Conservation (phyloP, 92 coral and sea anemone species). For the Heliopora coerulea region DNA sequence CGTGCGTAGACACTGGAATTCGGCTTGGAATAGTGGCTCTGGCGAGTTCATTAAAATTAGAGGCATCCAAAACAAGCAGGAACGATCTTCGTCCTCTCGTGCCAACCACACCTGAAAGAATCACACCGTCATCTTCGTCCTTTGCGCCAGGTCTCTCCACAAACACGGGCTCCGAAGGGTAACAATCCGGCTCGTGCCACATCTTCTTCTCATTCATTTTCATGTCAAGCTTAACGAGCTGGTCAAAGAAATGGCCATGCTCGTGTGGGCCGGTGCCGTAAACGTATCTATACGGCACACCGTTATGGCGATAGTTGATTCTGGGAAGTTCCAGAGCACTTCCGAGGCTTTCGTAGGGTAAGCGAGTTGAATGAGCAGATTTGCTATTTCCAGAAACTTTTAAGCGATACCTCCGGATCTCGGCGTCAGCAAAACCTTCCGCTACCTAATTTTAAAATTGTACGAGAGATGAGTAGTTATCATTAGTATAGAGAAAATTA, state of each 20-base stretch:
- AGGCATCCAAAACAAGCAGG: slow-evolving; percentile 75
- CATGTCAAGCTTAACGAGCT: slow-evolving; percentile 60
- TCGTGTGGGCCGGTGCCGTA: slow-evolving; percentile 76
- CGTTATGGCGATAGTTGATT: slow-evolving; percentile 73
- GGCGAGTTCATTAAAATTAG: slow-evolving; percentile 80
- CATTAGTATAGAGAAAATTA: no score
- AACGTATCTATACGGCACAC: slow-evolving; percentile 52
- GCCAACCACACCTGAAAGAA: slow-evolving; percentile 91
- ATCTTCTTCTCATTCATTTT: slow-evolving; percentile 23
- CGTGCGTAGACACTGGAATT: slow-evolving; percentile 86
- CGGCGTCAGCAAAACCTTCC: slow-evolving; percentile 82
- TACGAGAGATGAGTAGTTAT: no score
- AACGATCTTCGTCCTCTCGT: slow-evolving; percentile 75
- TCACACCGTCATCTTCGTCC: slow-evolving; percentile 87
- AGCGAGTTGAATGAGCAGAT: slow-evolving; percentile 57
- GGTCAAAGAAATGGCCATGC: slow-evolving; percentile 87
- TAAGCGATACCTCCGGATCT: slow-evolving; percentile 79
- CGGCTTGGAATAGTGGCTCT: slow-evolving; percentile 78
- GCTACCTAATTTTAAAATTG: slow-evolving; percentile 44
- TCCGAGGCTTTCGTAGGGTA: slow-evolving; percentile 71
- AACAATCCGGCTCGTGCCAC: slow-evolving; percentile 80
- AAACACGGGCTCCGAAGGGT: slow-evolving; percentile 95
- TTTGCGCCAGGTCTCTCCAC: slow-evolving; percentile 82
- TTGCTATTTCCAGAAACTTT: slow-evolving; percentile 54
- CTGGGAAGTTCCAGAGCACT: slow-evolving; percentile 83